Percentiles rank a stretch among this genome's conserved stretches.
Conservation (phyloP, 2,113 vertebrate species). For the Cavia aperea region DNA sequence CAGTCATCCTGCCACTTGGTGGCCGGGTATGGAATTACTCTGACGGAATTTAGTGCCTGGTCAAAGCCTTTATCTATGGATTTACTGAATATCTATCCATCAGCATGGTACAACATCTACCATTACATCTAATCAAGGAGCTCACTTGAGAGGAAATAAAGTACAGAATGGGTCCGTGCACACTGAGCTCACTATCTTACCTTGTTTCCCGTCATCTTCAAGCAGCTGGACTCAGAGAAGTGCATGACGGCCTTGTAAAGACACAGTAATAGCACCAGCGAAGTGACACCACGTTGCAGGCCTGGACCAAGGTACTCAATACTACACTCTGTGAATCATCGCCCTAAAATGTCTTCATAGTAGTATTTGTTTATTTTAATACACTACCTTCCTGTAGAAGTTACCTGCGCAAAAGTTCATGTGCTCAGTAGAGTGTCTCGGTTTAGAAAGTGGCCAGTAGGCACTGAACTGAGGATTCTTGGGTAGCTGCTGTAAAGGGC, state of each 20-base stretch:
- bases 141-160: not conserved
- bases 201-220: not conserved
- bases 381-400: not conserved
- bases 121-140: not conserved
- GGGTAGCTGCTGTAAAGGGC: too few relatives aligned
- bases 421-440: not conserved
- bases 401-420: not conserved
- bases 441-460: not conserved
- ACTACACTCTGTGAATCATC: not conserved
- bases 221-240: not conserved
- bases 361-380: not conserved
- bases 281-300: not conserved
- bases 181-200: not conserved
- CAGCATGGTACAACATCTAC: not conserved
- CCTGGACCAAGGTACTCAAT: not conserved
- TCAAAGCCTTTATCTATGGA: not conserved
- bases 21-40: fast-evolving
- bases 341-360: not conserved
- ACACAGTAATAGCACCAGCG: not conserved
- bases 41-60: not conserved
- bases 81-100: not conserved
- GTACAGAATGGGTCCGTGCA: not conserved
- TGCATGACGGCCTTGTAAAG: not conserved
- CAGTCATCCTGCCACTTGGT: not conserved
- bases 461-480: not conserved